phyloP scores from a whole-genome alignment of 2,888 invertebrate genomes.

The Drosophila lacicola region DNA sequence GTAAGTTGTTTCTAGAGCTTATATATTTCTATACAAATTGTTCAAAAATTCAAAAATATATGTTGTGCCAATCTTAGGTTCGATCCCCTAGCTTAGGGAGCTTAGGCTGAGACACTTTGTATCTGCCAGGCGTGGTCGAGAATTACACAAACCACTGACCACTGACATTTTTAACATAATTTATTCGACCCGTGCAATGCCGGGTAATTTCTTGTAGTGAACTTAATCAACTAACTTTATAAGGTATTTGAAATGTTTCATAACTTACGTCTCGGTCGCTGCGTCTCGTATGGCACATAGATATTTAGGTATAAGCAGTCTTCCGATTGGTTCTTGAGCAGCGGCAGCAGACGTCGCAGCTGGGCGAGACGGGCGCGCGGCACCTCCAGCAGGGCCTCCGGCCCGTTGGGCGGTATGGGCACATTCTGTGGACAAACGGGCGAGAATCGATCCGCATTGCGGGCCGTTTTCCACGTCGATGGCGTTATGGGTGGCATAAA shows the following conservation, averaged over 20 bases:
- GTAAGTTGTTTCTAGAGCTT: too few relatives aligned
- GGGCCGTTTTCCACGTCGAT: slow-evolving; percentile 93
- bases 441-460: slow-evolving; percentile 92
- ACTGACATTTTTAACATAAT: too few relatives aligned
- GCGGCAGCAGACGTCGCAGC: slow-evolving; percentile 92
- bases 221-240: too few relatives aligned
- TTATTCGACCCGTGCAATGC: too few relatives aligned
- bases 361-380: slow-evolving; percentile 94
- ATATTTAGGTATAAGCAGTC: slow-evolving; percentile 99
- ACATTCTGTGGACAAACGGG: slow-evolving; percentile 95
- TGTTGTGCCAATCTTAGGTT: too few relatives aligned
- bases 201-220: too few relatives aligned
- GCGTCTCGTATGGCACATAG: slow-evolving; percentile 91
- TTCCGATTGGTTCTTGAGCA: slow-evolving; percentile 96
- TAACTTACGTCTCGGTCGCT: slow-evolving; percentile 74
- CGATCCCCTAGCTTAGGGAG: too few relatives aligned
- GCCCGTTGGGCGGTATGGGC: slow-evolving; percentile 87
- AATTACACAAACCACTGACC: too few relatives aligned
- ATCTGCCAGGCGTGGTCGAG: too few relatives aligned
- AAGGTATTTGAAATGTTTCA: background rate
- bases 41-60: too few relatives aligned
- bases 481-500: slow-evolving; percentile 98
- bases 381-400: slow-evolving; percentile 88
- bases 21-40: too few relatives aligned
- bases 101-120: too few relatives aligned